phyloP scores from a whole-genome alignment of 1,140 invertebrate genomes.

The Cotesia vestalis region DNA sequence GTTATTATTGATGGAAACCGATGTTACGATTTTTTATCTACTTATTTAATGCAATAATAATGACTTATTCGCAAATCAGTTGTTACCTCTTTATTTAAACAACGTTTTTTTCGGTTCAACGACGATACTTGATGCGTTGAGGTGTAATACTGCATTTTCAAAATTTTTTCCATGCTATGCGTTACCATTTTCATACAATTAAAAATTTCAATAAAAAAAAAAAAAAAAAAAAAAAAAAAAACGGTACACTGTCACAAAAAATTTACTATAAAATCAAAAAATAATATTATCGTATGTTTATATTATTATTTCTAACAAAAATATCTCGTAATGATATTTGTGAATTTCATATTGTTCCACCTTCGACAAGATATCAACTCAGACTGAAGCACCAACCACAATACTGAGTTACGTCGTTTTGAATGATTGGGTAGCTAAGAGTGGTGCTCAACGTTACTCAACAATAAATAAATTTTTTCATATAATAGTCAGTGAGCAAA shows the following conservation, averaged over 20 bases:
- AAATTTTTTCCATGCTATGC: slow-evolving; percentile 64
- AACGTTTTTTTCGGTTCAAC: slow-evolving; percentile 55
- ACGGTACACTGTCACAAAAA: no score
- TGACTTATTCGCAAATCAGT: not conserved
- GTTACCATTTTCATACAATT: slow-evolving; percentile 55
- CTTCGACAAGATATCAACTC: slow-evolving; percentile 31
- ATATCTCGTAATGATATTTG: not conserved
- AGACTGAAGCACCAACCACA: slow-evolving; percentile 30
- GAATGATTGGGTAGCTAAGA: slow-evolving; percentile 36
- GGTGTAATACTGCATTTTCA: slow-evolving; percentile 62
- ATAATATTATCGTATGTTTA: no score
- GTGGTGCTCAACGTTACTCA: slow-evolving; percentile 33
- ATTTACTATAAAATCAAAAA: no score
- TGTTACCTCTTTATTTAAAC: slow-evolving; percentile 62
- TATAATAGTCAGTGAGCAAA: slow-evolving; percentile 16
- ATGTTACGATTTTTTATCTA: no score
- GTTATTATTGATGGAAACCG: not conserved
- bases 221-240: slow-evolving; percentile 2
- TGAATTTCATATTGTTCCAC: slow-evolving; percentile 11
- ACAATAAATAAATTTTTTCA: slow-evolving; percentile 29
- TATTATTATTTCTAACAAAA: not conserved
- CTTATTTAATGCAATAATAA: no score
- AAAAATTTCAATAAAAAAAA: not conserved
- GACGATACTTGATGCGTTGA: slow-evolving; percentile 49
- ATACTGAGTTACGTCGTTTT: slow-evolving; percentile 36